Conservation (phyloP, 2,113 vertebrate species). For the Hemicordylus capensis region DNA sequence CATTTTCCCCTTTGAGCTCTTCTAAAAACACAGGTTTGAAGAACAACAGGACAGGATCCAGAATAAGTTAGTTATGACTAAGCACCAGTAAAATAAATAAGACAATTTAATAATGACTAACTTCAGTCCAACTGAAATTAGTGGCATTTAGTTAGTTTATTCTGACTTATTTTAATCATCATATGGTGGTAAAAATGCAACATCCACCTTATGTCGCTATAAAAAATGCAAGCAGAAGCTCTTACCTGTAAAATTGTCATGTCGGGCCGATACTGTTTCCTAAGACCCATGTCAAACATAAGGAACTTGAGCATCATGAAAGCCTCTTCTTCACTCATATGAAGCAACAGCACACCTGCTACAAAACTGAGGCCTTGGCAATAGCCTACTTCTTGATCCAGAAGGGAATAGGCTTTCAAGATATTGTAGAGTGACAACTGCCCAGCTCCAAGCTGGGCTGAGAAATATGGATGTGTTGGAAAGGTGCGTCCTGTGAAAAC, state of each 20-base stretch:
- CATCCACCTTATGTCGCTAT: neutral
- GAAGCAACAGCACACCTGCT: slow-evolving; percentile 81
- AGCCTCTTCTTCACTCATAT: slow-evolving; percentile 85
- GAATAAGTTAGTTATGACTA: too few species aligned
- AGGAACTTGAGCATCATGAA: slow-evolving; percentile 84
- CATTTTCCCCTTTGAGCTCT: neutral
- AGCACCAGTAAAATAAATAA: too few species aligned
- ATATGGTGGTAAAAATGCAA: neutral
- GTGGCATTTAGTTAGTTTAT: too few species aligned
- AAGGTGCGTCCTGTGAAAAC: slow-evolving; percentile 81
- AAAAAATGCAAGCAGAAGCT: neutral
- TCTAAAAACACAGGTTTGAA: neutral
- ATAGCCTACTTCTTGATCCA: slow-evolving; percentile 85
- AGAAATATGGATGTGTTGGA: slow-evolving; percentile 84
- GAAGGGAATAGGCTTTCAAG: slow-evolving; percentile 84
- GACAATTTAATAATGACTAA: too few species aligned
- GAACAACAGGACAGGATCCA: too few species aligned
- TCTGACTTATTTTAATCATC: neutral
- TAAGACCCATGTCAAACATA: slow-evolving; percentile 83
- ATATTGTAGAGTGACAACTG: slow-evolving; percentile 86
- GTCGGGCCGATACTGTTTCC: slow-evolving; percentile 84
- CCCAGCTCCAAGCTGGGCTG: slow-evolving; percentile 82
- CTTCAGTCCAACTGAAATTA: too few species aligned
- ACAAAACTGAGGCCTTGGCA: slow-evolving; percentile 87
- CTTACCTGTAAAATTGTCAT: slow-evolving; percentile 86